Base-by-base conservation (phyloP, 2,113 vertebrate genomes). In the Oreocharis arfaki region DNA sequence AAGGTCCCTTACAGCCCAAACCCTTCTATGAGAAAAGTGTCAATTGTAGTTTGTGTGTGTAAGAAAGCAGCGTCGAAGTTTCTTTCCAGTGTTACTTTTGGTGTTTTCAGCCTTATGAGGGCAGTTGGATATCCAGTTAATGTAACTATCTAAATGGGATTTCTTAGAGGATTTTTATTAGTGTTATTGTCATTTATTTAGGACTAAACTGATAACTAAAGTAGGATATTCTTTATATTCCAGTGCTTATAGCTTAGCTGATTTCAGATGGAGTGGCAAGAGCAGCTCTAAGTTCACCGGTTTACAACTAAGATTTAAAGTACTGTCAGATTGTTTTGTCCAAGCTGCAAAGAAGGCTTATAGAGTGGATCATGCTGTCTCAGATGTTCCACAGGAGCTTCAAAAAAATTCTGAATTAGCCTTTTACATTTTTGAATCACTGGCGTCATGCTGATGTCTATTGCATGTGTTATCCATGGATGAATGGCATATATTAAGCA, bases 41-140 rank as follows among this genome's bases (percentile, higher is more conserved):
- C 9, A 11, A 0, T 53, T 0, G 0, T 39, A 55, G 22, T 19
- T 20, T 3, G 1, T 35, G 4, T 10, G 3, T 42, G 5, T 37
- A 32, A 56, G 68, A 86, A 63, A 55, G 33, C 30, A 84, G 19
- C 53, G 27, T 65, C 6, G 41, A 23, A 41, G 19, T 70, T 94
- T 82, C 20, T 52, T 68, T 60, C 28, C 35, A 50, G 21, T 28
- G 14, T 71, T 70, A 32, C 28, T 75, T 92, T 7, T 35, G 17
- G 16, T 75, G 27, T 64, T 78, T 74, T 53, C 41, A 82, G 55
- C 26, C 28, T 70, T 87, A 7, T 8, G 56, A 67, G 22, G 32
- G 11, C 67, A 83, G 11, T 28, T 81, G n/a, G 56, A 32, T 89
- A 61, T 44, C 41, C 21, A 23, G 26, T 35, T 47, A 27, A 24